Conservation (phyloP, 2,113 vertebrate species). For the Alouatta palliata region DNA sequence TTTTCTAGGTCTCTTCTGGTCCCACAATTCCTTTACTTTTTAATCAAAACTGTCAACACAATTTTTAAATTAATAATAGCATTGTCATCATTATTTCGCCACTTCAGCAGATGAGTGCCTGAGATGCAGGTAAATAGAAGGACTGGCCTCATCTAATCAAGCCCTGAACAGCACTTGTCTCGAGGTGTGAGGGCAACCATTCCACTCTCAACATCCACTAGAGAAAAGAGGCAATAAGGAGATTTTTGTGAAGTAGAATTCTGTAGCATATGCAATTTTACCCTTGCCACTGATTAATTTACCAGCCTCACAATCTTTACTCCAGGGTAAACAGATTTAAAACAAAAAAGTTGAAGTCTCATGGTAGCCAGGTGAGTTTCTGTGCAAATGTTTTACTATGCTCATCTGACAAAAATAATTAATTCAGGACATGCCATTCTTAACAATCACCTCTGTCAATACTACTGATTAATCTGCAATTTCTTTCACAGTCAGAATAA, state of each 20-base stretch:
- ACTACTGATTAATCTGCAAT: neutral
- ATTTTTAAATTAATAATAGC: slow-evolving; percentile 41
- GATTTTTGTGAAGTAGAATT: slow-evolving; percentile 36
- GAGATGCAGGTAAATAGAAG: neutral
- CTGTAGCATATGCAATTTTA: slow-evolving; percentile 45
- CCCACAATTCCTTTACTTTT: neutral
- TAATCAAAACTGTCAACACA: slow-evolving; percentile 14
- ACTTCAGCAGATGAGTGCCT: neutral
- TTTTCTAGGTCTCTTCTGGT: neutral
- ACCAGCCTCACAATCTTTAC: neutral
- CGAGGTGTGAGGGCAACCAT: neutral
- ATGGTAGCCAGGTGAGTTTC: slow-evolving; percentile 16
- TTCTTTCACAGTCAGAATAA: slow-evolving; percentile 10
- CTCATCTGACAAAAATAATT: slow-evolving; percentile 20
- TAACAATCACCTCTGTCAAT: neutral
- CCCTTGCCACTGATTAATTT: slow-evolving; percentile 53
- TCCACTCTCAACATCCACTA: neutral
- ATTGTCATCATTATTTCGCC: neutral
- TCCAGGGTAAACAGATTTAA: neutral
- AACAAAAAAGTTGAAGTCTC: neutral
- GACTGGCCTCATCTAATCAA: slow-evolving; percentile 27
- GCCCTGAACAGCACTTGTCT: neutral
- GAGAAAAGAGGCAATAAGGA: slow-evolving; percentile 3
- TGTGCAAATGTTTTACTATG: slow-evolving; percentile 13
- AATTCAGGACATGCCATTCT: neutral